Evolutionary conservation across 2,888 invertebrate species (phyloP).

Genomic region (Baronia brevicornis): DNA sequence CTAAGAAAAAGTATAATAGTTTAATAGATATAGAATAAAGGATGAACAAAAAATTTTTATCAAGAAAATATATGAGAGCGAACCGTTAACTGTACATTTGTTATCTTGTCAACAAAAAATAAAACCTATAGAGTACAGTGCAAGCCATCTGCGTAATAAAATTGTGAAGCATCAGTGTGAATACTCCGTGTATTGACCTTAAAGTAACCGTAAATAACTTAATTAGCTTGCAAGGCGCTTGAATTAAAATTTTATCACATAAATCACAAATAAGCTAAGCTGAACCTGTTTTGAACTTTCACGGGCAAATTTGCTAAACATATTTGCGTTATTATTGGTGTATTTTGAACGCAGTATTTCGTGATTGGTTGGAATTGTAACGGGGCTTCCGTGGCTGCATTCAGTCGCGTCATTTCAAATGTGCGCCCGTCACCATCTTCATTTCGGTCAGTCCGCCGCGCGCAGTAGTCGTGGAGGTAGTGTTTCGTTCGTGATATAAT

Average conservation of each 20-base stretch:
- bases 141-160: not conserved
- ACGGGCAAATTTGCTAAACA: slow-evolving; percentile 38
- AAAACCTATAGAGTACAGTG: too few relatives aligned
- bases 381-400: slow-evolving; percentile 44
- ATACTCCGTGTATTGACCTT: slow-evolving; percentile 18
- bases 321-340: slow-evolving; percentile 36
- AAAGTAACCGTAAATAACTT: slow-evolving; percentile 27
- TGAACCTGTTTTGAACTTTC: slow-evolving; percentile 53
- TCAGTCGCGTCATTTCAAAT: slow-evolving; percentile 49
- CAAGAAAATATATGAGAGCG: too few relatives aligned
- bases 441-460: slow-evolving; percentile 64
- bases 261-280: slow-evolving; percentile 30
- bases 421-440: slow-evolving; percentile 57
- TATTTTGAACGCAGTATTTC: slow-evolving; percentile 17
- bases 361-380: slow-evolving; percentile 44
- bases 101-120: too few relatives aligned
- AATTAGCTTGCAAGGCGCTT: slow-evolving; percentile 25
- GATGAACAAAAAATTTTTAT: too few relatives aligned
- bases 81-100: too few relatives aligned
- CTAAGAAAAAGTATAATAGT: too few relatives aligned
- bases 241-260: slow-evolving; percentile 24
- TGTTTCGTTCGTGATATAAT: slow-evolving; percentile 25
- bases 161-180: slow-evolving; percentile 8
- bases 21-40: too few relatives aligned
- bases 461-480: slow-evolving; percentile 51